phyloP scores from a whole-genome alignment of 1,140 invertebrate species.

The Lasioglossum albipes region DNA sequence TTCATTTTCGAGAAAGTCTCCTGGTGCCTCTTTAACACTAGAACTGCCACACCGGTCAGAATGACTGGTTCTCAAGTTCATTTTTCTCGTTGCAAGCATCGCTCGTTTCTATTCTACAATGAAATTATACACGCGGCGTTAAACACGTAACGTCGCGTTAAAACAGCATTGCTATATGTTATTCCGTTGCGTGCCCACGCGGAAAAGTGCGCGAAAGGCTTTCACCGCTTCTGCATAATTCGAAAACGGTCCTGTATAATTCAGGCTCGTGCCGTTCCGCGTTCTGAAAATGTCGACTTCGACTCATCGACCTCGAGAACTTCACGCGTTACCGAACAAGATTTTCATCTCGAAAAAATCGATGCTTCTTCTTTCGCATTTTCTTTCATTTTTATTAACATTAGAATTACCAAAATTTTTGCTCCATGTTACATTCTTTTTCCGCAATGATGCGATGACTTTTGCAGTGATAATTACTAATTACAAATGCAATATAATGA shows the following conservation, averaged over 20 bases:
- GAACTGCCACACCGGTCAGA: no score
- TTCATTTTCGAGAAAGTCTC: no score
- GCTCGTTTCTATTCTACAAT: background rate
- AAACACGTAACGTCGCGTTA: slow-evolving; percentile 7
- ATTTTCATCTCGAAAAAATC: no score
- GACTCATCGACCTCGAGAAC: background rate
- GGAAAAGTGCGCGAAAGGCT: slow-evolving; percentile 1
- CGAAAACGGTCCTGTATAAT: background rate
- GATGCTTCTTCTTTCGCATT: no score
- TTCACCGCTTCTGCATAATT: background rate
- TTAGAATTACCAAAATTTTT: no score
- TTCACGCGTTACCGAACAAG: background rate
- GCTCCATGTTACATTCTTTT: no score
- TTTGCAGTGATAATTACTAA: no score
- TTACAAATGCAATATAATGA: no score
- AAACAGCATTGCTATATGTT: background rate
- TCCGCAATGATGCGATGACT: no score
- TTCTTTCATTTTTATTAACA: no score
- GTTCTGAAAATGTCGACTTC: slow-evolving; percentile 1
- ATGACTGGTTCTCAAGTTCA: background rate
- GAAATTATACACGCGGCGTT: slow-evolving; percentile 23
- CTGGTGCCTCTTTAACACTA: no score
- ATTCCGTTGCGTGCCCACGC: background rate
- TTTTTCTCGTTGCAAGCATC: background rate
- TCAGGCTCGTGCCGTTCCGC: background rate